Base-by-base conservation (phyloP, 2,888 invertebrate genomes). In the Odiellus spinosus region DNA sequence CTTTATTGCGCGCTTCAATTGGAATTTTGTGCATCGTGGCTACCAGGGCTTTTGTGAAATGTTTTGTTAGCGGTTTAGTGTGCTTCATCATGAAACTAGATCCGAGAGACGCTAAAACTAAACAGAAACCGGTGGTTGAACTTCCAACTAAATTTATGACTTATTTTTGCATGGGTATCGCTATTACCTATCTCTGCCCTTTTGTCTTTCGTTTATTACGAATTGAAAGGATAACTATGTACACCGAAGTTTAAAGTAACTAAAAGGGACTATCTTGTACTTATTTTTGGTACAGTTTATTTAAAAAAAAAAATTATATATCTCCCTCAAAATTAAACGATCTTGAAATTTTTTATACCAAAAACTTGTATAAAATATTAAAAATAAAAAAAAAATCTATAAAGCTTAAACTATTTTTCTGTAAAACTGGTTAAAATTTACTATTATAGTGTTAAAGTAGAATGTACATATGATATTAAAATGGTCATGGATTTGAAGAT, bases 181-280 rank as follows among this genome's bases (percentile, higher is more conserved):
- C 78, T 63, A 79, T 80, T 1, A 73, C 80, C 1, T 84, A 78
- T 63, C 65, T 80, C 41, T 72, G 84, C 55, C 90, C 90, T 1
- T 76, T 77, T 56, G 72, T 84, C 26, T 90, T 88, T 66, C 70
- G 76, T 42, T 66, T 77, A 57, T 64, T 90, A 41, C 74, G 74
- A 52, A 84, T 90, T 58, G 81, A 82, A 62, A 67, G 88, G 60
- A 79, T 79, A 0, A 80, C 82, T 1, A 87, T 84, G 69, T 85
- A 83, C 60, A 83, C 82, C 0, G 87, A 88, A 72, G 76, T 86
- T 56, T 83, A 72, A 72, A n/a, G 19, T 18, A 47, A 32, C 38
- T 36, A 34, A 12, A 2, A 34, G 11, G 34, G n/a, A 26, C 26
- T 8, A 26, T 26, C 26, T 26, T 26, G 26, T 26, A 26, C 26